Evolutionary conservation across 2,888 invertebrate genomes (phyloP).

Genomic region (Ophioninae sp.): DNA sequence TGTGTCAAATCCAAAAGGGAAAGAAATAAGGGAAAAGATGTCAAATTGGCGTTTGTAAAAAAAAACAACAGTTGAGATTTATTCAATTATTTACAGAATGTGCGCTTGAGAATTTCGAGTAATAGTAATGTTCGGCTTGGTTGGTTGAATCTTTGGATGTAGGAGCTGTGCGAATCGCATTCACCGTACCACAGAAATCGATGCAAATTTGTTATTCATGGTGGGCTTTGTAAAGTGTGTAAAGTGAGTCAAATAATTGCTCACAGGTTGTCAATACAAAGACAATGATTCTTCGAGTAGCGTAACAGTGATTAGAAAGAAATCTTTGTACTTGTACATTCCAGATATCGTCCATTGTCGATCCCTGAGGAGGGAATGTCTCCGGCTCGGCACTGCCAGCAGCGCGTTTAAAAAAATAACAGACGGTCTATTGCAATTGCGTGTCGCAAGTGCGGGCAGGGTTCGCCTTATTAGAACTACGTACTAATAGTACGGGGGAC

Average conservation of each 20-base stretch:
- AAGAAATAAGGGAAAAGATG: neutral
- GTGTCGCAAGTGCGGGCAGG: conserved; percentile 3
- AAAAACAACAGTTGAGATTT: neutral
- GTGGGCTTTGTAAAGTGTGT: neutral
- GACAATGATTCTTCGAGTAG: neutral
- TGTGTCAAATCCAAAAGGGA: neutral
- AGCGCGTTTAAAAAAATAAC: conserved; percentile 72
- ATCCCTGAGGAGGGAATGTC: conserved; percentile 45
- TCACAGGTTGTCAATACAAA: neutral
- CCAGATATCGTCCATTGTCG: neutral
- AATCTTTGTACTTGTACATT: neutral
- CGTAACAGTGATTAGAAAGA: neutral
- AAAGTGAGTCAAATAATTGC: neutral
- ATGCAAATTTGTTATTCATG: neutral
- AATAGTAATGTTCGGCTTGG: neutral
- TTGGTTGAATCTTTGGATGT: neutral
- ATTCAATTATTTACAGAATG: neutral
- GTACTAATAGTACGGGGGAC: neutral
- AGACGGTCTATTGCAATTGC: conserved; percentile 66
- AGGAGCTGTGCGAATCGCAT: neutral
- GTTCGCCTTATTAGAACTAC: conserved; percentile 1
- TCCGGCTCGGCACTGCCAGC: conserved; percentile 70
- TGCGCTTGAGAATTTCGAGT: neutral
- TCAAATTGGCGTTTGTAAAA: neutral
- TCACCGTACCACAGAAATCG: neutral